Evolutionary conservation across 2,113 vertebrate genomes (phyloP).

Genomic region (Aspiorhynchus laticeps): DNA sequence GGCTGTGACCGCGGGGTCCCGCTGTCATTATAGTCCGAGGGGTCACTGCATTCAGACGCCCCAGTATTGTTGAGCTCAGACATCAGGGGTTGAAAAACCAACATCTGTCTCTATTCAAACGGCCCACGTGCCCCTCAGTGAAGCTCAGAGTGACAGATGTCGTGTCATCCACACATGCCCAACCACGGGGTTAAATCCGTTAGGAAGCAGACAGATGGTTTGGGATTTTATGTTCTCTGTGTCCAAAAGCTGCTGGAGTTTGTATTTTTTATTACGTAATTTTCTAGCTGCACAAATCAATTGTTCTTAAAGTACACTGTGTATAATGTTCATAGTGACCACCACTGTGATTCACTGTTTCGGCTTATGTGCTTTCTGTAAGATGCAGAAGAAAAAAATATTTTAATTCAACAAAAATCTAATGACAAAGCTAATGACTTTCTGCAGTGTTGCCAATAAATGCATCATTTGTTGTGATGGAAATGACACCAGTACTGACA

Average conservation of each 20-base stretch:
- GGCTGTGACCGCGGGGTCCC: background rate
- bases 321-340: background rate
- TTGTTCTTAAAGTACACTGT: background rate
- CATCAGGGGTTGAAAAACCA: conserved; percentile 24
- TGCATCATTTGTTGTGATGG: background rate
- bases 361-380: background rate
- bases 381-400: background rate
- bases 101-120: conserved; percentile 43
- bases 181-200: conserved; percentile 12
- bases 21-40: background rate
- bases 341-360: background rate
- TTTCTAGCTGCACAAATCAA: background rate
- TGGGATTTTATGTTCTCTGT: conserved; percentile 77
- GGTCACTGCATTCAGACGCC: conserved; percentile 18
- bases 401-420: background rate
- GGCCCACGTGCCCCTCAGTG: conserved; percentile 1
- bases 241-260: conserved; percentile 71
- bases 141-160: conserved; percentile 36
- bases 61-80: conserved; percentile 1
- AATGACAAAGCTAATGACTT: background rate
- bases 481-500: too few relatives aligned
- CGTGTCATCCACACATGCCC: conserved; percentile 22
- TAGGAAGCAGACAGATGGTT: conserved; percentile 36
- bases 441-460: background rate
- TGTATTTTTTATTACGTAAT: conserved; percentile 1